phyloP scores from a whole-genome alignment of 2,113 vertebrate species.

The Pelvicachromis taeniatus region DNA sequence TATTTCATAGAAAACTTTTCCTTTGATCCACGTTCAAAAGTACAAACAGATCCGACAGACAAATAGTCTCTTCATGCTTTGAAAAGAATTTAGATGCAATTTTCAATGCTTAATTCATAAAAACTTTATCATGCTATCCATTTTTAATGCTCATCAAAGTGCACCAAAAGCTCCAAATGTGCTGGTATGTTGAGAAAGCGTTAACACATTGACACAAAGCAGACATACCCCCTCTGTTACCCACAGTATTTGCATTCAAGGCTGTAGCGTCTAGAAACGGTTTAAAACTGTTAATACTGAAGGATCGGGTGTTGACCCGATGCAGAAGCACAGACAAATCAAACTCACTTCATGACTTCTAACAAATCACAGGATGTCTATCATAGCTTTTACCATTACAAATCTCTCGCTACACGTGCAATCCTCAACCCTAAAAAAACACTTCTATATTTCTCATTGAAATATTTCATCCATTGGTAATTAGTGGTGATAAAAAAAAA shows the following conservation, averaged over 20 bases:
- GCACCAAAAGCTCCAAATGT: neutral
- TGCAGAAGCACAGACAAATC: neutral
- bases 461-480: neutral
- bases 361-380: neutral
- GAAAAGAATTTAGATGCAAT: neutral
- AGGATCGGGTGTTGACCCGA: neutral
- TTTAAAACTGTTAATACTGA: neutral
- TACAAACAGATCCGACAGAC: neutral
- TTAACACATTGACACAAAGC: neutral
- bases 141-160: constrained; percentile 22
- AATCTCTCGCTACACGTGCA: neutral
- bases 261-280: neutral
- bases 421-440: neutral
- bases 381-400: neutral
- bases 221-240: neutral
- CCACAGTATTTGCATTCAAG: neutral
- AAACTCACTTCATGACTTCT: neutral
- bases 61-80: constrained; percentile 12
- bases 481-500: neutral
- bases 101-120: neutral
- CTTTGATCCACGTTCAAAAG: constrained; percentile 19
- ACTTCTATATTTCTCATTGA: neutral
- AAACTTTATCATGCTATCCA: neutral
- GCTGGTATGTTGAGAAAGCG: constrained; percentile 14
- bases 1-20: constrained; percentile 20